These are phyloP conservation scores for Bembecia ichneumoniformis DNA, from an alignment of 2,888 invertebrate species.

Conservation along the genomic window DNA sequence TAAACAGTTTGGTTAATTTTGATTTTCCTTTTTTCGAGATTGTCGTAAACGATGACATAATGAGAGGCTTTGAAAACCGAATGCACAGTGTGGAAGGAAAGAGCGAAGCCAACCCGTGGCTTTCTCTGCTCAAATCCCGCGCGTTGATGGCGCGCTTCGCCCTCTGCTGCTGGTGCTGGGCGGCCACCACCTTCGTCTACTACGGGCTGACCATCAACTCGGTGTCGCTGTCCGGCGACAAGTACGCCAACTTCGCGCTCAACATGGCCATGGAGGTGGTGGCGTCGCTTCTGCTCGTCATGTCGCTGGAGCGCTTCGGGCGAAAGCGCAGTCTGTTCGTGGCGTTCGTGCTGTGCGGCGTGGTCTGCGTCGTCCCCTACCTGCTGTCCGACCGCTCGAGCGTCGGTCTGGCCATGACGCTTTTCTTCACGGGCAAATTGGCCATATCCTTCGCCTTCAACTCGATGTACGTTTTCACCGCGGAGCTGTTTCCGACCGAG, in stretches of 20 bases:
- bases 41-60: slow-evolving; percentile 33
- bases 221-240: slow-evolving; percentile 79
- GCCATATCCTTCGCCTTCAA: slow-evolving; percentile 78
- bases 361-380: slow-evolving; percentile 45
- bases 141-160: slow-evolving; percentile 38
- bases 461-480: slow-evolving; percentile 77
- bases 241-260: slow-evolving; percentile 79
- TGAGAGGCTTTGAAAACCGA: slow-evolving; percentile 25
- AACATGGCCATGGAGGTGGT: slow-evolving; percentile 63
- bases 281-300: slow-evolving; percentile 57
- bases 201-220: slow-evolving; percentile 85
- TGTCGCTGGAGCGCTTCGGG: slow-evolving; percentile 57
- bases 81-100: slow-evolving; percentile 9
- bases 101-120: slow-evolving; percentile 30
- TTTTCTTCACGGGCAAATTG: slow-evolving; percentile 76
- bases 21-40: not conserved
- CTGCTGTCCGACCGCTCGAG: slow-evolving; percentile 24
- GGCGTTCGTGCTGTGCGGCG: slow-evolving; percentile 47
- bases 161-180: slow-evolving; percentile 74
- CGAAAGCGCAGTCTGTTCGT: slow-evolving; percentile 44
- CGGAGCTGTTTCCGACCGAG: slow-evolving; percentile 80
- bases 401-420: slow-evolving; percentile 36
- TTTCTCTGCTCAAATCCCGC: slow-evolving; percentile 32
- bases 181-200: slow-evolving; percentile 81
- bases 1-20: too few relatives aligned